Base-by-base conservation (phyloP, 2,888 invertebrate genomes). In the Torymus aiolomorphi region DNA sequence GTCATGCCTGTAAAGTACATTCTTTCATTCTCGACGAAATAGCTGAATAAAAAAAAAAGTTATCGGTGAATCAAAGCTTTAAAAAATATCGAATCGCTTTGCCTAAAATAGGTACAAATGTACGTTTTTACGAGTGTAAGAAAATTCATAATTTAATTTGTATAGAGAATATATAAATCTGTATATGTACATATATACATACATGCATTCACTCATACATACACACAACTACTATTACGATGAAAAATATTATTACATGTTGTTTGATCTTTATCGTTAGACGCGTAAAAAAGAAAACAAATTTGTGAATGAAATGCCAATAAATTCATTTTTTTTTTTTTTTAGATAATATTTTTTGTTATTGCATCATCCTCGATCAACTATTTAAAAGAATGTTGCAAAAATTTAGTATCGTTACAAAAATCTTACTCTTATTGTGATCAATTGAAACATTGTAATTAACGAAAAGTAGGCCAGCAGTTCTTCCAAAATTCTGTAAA, bases 321-420 rank as follows among this genome's bases (percentile, higher is more conserved):
- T 87, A 88, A 88, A 88, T 84, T 85, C 81, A 82, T 85, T 85
- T 81, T 84, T 79, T 85, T 86, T 85, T 87, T 84, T 83, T 77
- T 42, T 42, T 42, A 42, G 8, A 42, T 42, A 42, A 42, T 42
- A 42, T 42, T 42, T 42, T 42, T 42, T 42, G 42, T 5, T 42
- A 42, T 42, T 42, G 8, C 42, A 5, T 42, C 42, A 5, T 42
- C 42, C 8, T 42, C 8, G 42, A 8, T 42, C 42, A 42, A 42
- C 42, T 10, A 8, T 8, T 8, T 8, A 42, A 82, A 83, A 83
- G 61, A 69, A 66, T 0, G 18, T 69, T 67, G 49, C 57, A 11
- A 67, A 24, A 62, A 52, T 62, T 54, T 67, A 62, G 54, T 63
- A 78, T 69, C 63, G 4, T 18, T 71, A 31, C 57, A 18, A 54